These are phyloP conservation scores for Chrysopilus asiliformis DNA, from an alignment of 2,888 invertebrate species.

Conservation along the genomic window DNA sequence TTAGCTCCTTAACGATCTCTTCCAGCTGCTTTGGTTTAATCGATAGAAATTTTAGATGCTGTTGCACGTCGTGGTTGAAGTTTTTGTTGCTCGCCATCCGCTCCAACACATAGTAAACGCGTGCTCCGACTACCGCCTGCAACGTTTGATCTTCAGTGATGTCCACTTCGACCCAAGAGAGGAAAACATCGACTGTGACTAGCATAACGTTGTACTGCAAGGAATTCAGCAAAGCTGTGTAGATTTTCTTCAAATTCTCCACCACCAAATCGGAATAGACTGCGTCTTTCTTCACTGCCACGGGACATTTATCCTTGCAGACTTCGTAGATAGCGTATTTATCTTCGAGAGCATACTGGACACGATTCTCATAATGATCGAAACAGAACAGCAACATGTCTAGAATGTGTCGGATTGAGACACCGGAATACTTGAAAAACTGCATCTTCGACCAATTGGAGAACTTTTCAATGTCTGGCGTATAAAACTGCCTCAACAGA, in stretches of 20 bases:
- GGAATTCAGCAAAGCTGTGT: slow-evolving; percentile 21
- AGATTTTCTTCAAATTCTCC: slow-evolving; percentile 22
- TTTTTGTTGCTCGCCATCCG: slow-evolving; percentile 19
- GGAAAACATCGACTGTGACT: slow-evolving; percentile 24
- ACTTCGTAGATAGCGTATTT: slow-evolving; percentile 19
- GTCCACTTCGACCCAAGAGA: slow-evolving; percentile 27
- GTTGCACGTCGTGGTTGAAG: slow-evolving; percentile 22
- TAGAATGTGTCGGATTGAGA: slow-evolving; percentile 21
- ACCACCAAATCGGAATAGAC: slow-evolving; percentile 12
- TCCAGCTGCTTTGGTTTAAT: slow-evolving; percentile 22
- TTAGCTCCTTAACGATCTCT: slow-evolving; percentile 20
- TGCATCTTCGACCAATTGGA: slow-evolving; percentile 19
- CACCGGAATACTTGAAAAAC: slow-evolving; percentile 23
- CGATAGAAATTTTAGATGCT: slow-evolving; percentile 21
- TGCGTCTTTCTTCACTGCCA: background rate
- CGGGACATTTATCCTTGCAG: slow-evolving; percentile 14
- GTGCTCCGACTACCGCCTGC: slow-evolving; percentile 22
- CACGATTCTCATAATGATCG: slow-evolving; percentile 19
- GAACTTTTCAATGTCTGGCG: slow-evolving; percentile 24
- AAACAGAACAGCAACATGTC: slow-evolving; percentile 22
- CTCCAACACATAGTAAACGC: slow-evolving; percentile 20
- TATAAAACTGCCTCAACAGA: slow-evolving; percentile 24
- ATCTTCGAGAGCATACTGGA: slow-evolving; percentile 15
- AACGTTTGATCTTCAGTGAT: slow-evolving; percentile 19
- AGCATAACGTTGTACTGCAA: slow-evolving; percentile 24